A percentile compares a stretch with the other conserved stretches of the same genome.
Conservation (phyloP, 2,888 invertebrate species). For the Lycophotia porphyrea region DNA sequence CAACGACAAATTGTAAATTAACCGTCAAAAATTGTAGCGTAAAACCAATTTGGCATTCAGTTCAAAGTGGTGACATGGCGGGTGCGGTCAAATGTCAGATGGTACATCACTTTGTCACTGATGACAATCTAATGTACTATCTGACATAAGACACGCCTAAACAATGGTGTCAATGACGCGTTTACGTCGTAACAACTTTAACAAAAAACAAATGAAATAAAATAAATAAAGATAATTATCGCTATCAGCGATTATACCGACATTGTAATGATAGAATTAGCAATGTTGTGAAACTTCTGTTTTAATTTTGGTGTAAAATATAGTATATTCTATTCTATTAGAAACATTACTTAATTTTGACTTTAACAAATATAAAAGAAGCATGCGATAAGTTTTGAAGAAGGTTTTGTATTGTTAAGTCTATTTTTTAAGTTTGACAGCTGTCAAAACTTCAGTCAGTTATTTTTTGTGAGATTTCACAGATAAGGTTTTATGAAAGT, state of each 20-base stretch:
- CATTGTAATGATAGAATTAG: too few relatives aligned
- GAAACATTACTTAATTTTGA: not conserved
- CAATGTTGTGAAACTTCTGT: too few relatives aligned
- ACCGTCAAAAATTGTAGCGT: not conserved
- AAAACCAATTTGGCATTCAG: not conserved
- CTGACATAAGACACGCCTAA: not conserved
- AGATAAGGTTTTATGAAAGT: not conserved
- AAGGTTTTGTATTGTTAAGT: not conserved
- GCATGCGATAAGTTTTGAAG: not conserved
- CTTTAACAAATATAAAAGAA: too few relatives aligned
- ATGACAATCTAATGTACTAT: not conserved
- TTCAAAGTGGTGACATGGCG: not conserved
- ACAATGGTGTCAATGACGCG: not conserved
- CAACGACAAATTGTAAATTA: not conserved
- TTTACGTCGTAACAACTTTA: not conserved
- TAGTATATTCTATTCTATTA: too few relatives aligned
- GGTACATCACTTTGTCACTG: not conserved
- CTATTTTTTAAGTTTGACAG: constrained; percentile 15
- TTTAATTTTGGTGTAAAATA: too few relatives aligned
- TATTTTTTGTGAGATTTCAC: not conserved
- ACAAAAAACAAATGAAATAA: not conserved
- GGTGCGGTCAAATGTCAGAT: not conserved
- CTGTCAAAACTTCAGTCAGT: constrained; percentile 7
- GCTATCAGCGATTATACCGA: too few relatives aligned
- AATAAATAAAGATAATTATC: too few relatives aligned